Conservation (phyloP, 2,113 vertebrate genomes). For the Gasterosteus aculeatus region DNA sequence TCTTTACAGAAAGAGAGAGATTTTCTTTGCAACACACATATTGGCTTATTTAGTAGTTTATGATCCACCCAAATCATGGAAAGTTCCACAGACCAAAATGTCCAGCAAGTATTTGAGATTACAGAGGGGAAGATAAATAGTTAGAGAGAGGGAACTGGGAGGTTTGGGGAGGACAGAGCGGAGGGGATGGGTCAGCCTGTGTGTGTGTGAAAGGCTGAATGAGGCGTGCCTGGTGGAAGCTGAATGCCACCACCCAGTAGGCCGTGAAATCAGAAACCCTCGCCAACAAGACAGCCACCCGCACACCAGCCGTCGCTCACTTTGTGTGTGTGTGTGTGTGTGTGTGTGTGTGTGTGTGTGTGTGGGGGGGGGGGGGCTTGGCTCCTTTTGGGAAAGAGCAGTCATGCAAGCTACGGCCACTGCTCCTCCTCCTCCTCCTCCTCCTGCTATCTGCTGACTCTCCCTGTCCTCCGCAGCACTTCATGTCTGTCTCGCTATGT, state of each 20-base stretch:
- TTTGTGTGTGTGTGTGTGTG: constrained; percentile 52
- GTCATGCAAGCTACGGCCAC: constrained; percentile 77
- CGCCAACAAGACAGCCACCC: constrained; percentile 81
- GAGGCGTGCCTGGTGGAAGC: constrained; percentile 63
- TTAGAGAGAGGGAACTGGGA: constrained; percentile 1
- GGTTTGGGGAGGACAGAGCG: constrained; percentile 35
- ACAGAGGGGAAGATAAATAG: background rate
- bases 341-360: constrained; percentile 48
- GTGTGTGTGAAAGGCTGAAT: constrained; percentile 53
- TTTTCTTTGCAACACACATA: background rate
- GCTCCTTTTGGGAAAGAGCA: constrained; percentile 71
- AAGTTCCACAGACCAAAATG: background rate
- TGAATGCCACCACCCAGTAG: constrained; percentile 82
- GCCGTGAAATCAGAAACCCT: constrained; percentile 81
- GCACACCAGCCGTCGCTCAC: constrained; percentile 64
- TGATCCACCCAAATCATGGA: background rate
- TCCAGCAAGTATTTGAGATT: background rate
- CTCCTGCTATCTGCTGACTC: constrained; percentile 52
- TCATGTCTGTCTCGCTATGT: constrained; percentile 23
- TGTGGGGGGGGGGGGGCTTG: constrained; percentile 19
- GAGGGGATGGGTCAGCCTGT: constrained; percentile 57
- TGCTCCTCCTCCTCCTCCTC: constrained; percentile 67
- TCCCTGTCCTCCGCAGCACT: constrained; percentile 30
- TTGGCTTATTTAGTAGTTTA: background rate
- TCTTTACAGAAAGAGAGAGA: background rate